Conservation (phyloP, 2,113 vertebrate genomes). For the Glaucidium brasilianum region DNA sequence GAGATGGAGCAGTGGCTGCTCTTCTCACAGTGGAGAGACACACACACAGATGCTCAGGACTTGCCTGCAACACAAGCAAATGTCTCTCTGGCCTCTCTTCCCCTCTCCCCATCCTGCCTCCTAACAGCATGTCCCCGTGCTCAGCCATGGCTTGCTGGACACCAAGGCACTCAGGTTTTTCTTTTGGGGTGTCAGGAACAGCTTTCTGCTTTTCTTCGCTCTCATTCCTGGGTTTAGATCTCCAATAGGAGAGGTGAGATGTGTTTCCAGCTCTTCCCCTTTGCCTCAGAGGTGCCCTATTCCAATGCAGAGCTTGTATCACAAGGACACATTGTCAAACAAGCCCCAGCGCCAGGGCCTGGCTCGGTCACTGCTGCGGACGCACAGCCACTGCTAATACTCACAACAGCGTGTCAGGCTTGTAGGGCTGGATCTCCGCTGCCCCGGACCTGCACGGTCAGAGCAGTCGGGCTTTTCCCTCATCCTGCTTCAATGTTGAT, state of each 20-base stretch:
- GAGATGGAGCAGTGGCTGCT: not conserved
- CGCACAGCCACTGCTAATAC: not conserved
- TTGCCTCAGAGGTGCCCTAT: not conserved
- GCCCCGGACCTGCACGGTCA: rapidly evolving
- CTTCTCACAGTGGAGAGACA: not conserved
- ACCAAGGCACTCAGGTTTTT: not conserved
- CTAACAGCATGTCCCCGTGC: not conserved
- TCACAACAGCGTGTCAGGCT: not conserved
- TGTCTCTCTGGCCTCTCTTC: not conserved
- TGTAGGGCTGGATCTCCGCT: not conserved
- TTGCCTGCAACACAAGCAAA: slow-evolving; percentile 11
- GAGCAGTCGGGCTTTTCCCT: not conserved
- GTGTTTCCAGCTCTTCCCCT: not conserved
- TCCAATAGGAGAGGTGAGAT: not conserved
- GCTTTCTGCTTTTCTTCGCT: not conserved
- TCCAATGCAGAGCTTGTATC: not conserved
- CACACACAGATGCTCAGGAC: not conserved
- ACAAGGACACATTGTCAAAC: not conserved
- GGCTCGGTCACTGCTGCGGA: rapidly evolving
- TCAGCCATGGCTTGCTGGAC: rapidly evolving
- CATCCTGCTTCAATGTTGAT: rapidly evolving
- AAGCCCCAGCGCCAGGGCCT: rapidly evolving
- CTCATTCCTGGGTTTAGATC: not conserved
- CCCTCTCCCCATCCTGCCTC: not conserved
- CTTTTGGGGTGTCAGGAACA: not conserved